Conservation (phyloP, 2,113 vertebrate species). For the Sinocyclocheilus anophthalmus region DNA sequence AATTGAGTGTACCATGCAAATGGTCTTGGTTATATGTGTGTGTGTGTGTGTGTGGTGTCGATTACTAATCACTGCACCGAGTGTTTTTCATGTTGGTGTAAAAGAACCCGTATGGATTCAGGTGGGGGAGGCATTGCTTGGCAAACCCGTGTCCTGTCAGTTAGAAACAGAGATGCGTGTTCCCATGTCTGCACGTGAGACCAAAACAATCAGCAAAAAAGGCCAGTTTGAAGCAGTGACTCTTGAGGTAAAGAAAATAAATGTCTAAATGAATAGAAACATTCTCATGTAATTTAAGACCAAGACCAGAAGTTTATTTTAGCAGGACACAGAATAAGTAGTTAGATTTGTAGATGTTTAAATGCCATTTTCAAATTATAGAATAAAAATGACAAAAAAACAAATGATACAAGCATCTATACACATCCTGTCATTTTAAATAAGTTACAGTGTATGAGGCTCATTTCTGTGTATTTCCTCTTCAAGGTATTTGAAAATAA, state of each 20-base stretch:
- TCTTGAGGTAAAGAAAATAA: constrained; percentile 67
- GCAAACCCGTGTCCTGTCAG: constrained; percentile 55
- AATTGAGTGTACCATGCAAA: too few relatives aligned
- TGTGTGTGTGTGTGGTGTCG: constrained; percentile 41
- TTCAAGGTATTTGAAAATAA: constrained; percentile 24
- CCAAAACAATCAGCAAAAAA: fast-evolving
- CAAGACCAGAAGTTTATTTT: neutral
- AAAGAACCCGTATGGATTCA: constrained; percentile 73
- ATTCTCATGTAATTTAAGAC: neutral
- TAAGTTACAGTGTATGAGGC: neutral
- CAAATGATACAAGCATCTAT: neutral
- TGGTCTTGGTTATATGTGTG: too few relatives aligned
- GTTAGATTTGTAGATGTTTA: neutral
- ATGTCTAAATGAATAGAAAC: neutral
- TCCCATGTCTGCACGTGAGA: constrained; percentile 42
- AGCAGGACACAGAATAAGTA: neutral
- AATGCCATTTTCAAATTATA: neutral
- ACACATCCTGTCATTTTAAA: neutral
- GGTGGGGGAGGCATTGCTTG: constrained; percentile 42
- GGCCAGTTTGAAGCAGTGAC: constrained; percentile 36
- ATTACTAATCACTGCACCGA: constrained; percentile 75
- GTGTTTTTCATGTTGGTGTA: constrained; percentile 73
- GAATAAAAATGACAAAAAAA: neutral
- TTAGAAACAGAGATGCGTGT: constrained; percentile 37
- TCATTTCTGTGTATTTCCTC: neutral